phyloP scores from a whole-genome alignment of 2,113 vertebrate species.

The Triplophysa siluroides region DNA sequence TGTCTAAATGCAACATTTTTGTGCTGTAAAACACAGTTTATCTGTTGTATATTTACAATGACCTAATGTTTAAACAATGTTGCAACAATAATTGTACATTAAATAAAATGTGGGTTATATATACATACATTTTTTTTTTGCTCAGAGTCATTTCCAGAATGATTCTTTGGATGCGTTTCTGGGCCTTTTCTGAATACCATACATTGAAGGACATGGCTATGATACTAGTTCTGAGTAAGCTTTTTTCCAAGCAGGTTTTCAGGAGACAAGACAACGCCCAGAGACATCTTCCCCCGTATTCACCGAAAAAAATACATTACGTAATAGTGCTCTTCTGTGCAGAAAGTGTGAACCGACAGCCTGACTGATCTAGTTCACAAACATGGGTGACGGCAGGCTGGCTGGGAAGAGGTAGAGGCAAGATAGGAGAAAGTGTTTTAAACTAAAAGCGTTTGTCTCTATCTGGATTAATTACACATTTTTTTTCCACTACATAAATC shows the following conservation, averaged over 20 bases:
- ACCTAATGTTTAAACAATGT: too few species aligned
- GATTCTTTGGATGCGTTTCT: background rate
- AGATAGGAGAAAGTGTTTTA: slow-evolving; percentile 1
- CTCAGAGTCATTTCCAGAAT: background rate
- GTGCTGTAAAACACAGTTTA: too few species aligned
- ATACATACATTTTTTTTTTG: too few species aligned
- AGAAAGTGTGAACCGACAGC: slow-evolving; percentile 50
- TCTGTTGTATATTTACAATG: too few species aligned
- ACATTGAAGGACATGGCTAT: background rate
- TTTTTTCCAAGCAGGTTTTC: slow-evolving; percentile 56
- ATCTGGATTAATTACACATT: background rate
- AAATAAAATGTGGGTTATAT: too few species aligned
- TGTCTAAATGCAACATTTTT: too few species aligned
- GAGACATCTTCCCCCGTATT: slow-evolving; percentile 38
- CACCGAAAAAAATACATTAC: slow-evolving; percentile 47
- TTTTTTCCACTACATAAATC: background rate
- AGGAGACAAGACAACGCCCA: slow-evolving; percentile 53
- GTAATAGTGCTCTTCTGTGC: slow-evolving; percentile 46
- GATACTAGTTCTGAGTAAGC: slow-evolving; percentile 15
- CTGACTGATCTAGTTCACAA: slow-evolving; percentile 51
- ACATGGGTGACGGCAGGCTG: slow-evolving; percentile 32
- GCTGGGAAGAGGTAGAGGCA: slow-evolving; percentile 41
- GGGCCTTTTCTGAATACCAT: background rate
- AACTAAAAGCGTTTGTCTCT: slow-evolving; percentile 16
- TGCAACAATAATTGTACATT: too few species aligned